Base-by-base conservation (phyloP, 2,113 vertebrate species). In the Xerus inauris region DNA sequence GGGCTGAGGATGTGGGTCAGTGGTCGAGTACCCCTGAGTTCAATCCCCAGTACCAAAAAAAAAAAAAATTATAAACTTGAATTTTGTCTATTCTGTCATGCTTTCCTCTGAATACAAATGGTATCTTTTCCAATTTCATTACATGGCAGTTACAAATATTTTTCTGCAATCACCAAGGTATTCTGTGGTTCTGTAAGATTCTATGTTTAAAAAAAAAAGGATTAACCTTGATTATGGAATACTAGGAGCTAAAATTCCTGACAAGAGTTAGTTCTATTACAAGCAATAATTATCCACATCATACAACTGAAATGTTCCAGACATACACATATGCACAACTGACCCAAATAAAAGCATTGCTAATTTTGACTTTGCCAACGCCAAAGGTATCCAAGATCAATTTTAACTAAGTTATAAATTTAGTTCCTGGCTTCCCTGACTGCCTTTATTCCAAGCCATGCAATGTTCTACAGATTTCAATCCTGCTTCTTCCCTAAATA, bases 391-490 rank as follows among this genome's bases (percentile, higher is more conserved):
- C 24, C 54, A 89, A 88, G 19, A 22, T 42, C 77, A 71, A 93
- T 57, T 57, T 88, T 96, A 94, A 64, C 51, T 82, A 82, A 86
- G 28, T 86, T 71, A 89, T 7, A 5, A 87, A 83, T 71, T 95
- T 80, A 51, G 65, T 38, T 88, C n/a, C 49, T 92, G 9, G 19
- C 26, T 90, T 62, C 26, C 24, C 59, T 62, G 59, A 62, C 24
- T 62, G 24, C 24, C 3, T 62, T 62, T 62, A 24, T 62, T 62
- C 59, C 91, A 6, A 81, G 5, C 12, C 28, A 91, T 91, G 71
- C 32, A 76, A 62, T 88, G 10, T 94, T 85, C 59, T 81, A 94
- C 13, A 80, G n/a, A n/a, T 83, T 97, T 90, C 49, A 89, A 93
- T 88, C 9, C 47, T 32, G 71, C 59, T 92, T 89, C 28, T 17